Evolutionary conservation across 2,888 invertebrate species (phyloP), one percentile per base, ranked within the genome.

Genomic region (Eremobia ochroleuca): DNA sequence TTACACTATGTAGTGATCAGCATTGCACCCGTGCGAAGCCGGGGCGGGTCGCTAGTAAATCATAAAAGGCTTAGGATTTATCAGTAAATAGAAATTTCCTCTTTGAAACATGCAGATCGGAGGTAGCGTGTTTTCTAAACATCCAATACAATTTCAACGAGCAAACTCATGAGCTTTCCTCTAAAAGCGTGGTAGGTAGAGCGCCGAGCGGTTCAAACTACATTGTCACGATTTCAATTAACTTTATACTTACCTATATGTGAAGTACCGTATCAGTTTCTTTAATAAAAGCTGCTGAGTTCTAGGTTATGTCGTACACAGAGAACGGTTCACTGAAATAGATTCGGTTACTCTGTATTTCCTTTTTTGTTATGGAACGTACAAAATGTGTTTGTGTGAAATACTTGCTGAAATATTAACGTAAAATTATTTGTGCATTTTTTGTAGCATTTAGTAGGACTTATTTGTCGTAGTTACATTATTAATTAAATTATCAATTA

Each of bases 161-260:
- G 11, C 52, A 3, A 31, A 37, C 28, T 21, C n/a, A 78, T 66
- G 52, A 83, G 40, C 28, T 67, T 73, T 13, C 28, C 28, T 58
- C 11, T 58, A 66, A 59, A 69, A 52, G 59, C 28, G 5, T 34
- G 46, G 18, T n/a, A 18, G 28, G 21, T n/a, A 25, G n/a, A 83
- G 31, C 52, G 46, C 25, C 28, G 40, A 78, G 31, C 52, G 43
- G 18, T 37, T 28, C 52, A 40, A 70, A 69, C 34, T 74, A 65
- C 34, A 77, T 59, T 74, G 61, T 73, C 69, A 77, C 71, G 77
- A 55, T 77, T 83, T 82, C 72, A 72, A 82, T 75, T 82, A 85
- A 72, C 65, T 72, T 65, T 46, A 25, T 52, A 52, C 4, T 58
- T 58, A 18, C 31, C 34, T 28, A 43, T 37, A 25, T 61, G 21